Conservation (phyloP, 2,797 vertebrate genomes). For the Staurois parvus region DNA sequence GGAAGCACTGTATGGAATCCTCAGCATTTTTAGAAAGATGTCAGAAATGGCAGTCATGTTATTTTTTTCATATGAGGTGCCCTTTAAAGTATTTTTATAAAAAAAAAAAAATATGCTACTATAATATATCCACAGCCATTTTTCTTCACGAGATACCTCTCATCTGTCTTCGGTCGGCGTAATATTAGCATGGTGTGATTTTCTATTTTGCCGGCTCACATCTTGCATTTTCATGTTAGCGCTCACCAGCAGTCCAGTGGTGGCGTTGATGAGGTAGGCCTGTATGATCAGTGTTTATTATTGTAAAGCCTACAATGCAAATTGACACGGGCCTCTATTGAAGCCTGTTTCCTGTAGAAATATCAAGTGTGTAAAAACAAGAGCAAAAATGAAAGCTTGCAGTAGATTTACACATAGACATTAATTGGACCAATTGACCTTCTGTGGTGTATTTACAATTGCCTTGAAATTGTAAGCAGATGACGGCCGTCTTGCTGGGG, state of each 20-base stretch:
- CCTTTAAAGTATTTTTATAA: too few relatives aligned
- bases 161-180: neutral
- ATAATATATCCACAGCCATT: too few relatives aligned
- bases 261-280: constrained; percentile 10
- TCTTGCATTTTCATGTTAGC: neutral
- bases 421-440: constrained; percentile 95
- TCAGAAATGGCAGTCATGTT: too few relatives aligned
- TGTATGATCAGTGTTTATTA: constrained; percentile 80
- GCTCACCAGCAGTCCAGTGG: neutral
- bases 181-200: neutral
- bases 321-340: constrained; percentile 84
- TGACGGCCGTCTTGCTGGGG: constrained; percentile 83
- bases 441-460: constrained; percentile 90
- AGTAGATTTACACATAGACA: constrained; percentile 89
- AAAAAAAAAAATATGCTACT: too few relatives aligned
- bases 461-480: constrained; percentile 95
- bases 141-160: too few relatives aligned
- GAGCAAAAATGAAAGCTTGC: constrained; percentile 55
- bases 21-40: too few relatives aligned
- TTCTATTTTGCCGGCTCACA: neutral
- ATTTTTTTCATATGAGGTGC: too few relatives aligned
- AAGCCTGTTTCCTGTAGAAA: constrained; percentile 86
- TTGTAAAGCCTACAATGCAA: constrained; percentile 85
- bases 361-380: constrained; percentile 70
- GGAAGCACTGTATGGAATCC: too few relatives aligned